A percentile compares a stretch with the other conserved stretches of the same genome.
Conservation (phyloP, 2,888 invertebrate species). For the Antheraea assamensis region DNA sequence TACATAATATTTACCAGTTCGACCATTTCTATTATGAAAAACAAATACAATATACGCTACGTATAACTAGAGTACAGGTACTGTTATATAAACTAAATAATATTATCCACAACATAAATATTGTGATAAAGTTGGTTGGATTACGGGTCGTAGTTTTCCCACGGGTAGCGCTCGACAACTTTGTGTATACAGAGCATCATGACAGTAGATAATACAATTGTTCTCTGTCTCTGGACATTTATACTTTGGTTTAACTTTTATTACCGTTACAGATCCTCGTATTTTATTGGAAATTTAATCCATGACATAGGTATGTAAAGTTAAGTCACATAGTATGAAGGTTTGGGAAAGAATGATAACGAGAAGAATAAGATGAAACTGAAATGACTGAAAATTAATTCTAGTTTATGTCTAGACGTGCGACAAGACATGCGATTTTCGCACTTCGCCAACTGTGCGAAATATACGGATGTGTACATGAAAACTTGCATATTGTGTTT, state of each 20-base stretch:
- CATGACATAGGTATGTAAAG: neutral
- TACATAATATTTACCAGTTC: neutral
- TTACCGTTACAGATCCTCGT: conserved; percentile 1
- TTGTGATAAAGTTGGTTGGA: conserved; percentile 31
- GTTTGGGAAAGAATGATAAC: too few relatives aligned
- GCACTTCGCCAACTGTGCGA: too few relatives aligned
- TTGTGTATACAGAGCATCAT: conserved; percentile 40
- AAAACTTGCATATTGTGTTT: too few relatives aligned
- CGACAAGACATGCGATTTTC: too few relatives aligned
- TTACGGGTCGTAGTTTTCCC: conserved; percentile 33
- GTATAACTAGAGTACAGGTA: neutral
- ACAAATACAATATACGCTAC: neutral
- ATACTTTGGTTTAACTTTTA: conserved; percentile 32
- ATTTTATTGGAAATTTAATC: neutral
- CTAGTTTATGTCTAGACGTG: too few relatives aligned
- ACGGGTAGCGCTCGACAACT: conserved; percentile 36
- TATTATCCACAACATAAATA: conserved; percentile 19
- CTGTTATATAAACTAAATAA: conserved; percentile 11
- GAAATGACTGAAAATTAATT: too few relatives aligned
- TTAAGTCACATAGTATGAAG: neutral
- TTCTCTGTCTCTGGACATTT: conserved; percentile 16
- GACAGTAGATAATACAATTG: conserved; percentile 39
- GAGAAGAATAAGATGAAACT: too few relatives aligned
- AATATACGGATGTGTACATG: too few relatives aligned
- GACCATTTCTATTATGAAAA: neutral